phyloP scores from a whole-genome alignment of 2,888 invertebrate genomes.

The Melanostoma scalare region DNA sequence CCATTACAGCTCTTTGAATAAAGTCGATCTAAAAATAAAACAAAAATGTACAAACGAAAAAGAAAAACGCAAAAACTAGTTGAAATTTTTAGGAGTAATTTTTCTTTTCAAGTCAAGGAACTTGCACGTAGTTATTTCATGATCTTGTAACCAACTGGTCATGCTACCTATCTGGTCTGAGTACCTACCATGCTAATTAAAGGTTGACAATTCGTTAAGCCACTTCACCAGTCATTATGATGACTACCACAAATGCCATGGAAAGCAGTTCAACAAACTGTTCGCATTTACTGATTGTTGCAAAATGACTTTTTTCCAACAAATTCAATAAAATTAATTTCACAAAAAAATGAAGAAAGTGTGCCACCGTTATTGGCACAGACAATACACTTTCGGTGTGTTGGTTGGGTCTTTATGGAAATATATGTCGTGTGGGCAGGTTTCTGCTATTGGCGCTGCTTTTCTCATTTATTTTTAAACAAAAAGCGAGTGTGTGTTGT shows the following conservation, averaged over 20 bases:
- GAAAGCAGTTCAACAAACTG: slow-evolving; percentile 55
- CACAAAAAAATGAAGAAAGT: slow-evolving; percentile 51
- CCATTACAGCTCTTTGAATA: slow-evolving; percentile 16
- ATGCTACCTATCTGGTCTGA: background rate
- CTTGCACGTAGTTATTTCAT: background rate
- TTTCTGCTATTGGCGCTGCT: slow-evolving; percentile 11
- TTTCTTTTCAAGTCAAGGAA: no score
- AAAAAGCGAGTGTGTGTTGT: slow-evolving; percentile 5
- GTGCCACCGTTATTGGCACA: slow-evolving; percentile 53
- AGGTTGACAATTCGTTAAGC: background rate
- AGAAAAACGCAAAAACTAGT: no score
- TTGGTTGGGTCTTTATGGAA: slow-evolving; percentile 7
- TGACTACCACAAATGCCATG: background rate
- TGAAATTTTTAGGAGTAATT: no score
- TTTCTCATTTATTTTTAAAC: background rate
- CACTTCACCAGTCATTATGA: slow-evolving; percentile 2
- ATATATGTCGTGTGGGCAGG: slow-evolving; percentile 34
- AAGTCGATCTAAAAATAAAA: background rate
- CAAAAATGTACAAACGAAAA: no score
- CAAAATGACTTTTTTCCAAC: slow-evolving; percentile 31
- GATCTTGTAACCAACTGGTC: no score
- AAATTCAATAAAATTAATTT: slow-evolving; percentile 19
- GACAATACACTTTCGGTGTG: background rate
- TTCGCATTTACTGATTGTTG: slow-evolving; percentile 16
- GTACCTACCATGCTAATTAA: background rate